Percentiles rank a stretch among this genome's conserved stretches.
These are phyloP conservation scores for Fistularia tabacaria DNA, from an alignment of 2,797 vertebrate genomes.

Conservation along the genomic window DNA sequence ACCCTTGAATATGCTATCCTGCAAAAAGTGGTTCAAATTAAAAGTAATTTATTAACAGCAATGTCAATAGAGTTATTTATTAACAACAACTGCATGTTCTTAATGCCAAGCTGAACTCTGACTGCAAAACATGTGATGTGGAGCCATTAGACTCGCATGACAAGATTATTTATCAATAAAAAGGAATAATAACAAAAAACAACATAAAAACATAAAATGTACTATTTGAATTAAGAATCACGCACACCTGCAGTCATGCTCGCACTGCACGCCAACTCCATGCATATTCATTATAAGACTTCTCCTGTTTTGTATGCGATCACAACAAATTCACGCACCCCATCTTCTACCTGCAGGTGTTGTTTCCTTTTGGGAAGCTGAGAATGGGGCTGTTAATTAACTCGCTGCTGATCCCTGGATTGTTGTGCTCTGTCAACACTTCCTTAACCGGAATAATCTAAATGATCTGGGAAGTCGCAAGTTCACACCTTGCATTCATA, in stretches of 20 bases:
- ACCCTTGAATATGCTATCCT: constrained; percentile 13
- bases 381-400: constrained; percentile 64
- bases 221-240: too few species aligned
- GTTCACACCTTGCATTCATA: constrained; percentile 49
- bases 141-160: too few species aligned
- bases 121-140: too few species aligned
- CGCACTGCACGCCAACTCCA: constrained; percentile 5
- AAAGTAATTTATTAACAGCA: constrained; percentile 12
- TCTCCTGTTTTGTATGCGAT: constrained; percentile 34
- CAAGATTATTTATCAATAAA: too few species aligned
- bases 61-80: neutral
- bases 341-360: constrained; percentile 45
- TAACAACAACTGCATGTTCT: neutral
- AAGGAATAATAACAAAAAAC: too few species aligned
- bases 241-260: neutral
- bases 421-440: constrained; percentile 65
- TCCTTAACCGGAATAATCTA: constrained; percentile 63
- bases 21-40: constrained; percentile 23
- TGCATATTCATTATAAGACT: constrained; percentile 35
- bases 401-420: constrained; percentile 37
- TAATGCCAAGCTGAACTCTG: too few species aligned
- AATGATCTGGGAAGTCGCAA: constrained; percentile 56
- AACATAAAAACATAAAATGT: too few species aligned
- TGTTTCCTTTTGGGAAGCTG: constrained; percentile 43
- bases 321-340: constrained; percentile 36